Evolutionary conservation across 2,888 invertebrate species (phyloP), one percentile per base, ranked within the genome.

Genomic region (Hyalella azteca): DNA sequence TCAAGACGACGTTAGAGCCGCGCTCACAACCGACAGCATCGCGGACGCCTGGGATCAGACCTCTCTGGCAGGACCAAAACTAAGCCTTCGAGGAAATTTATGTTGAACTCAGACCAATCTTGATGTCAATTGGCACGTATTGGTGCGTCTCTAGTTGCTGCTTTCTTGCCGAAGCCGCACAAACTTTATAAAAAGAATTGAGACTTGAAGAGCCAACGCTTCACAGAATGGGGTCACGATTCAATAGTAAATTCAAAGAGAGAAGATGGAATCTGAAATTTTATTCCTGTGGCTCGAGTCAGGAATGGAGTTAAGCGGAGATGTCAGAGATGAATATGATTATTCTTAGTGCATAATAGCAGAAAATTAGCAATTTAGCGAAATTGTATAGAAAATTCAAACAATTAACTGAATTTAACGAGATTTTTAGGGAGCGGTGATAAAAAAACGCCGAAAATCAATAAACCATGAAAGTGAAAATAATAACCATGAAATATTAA

Each of bases 101-200:
- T 22, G 66, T 29, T 13, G 19, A 36, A 29, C 36, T 29, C 66
- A 13, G 66, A 32, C 66, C 66, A 66, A 66, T 66, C 66, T 66
- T 66, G 66, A 36, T 66, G 66, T 15, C 66, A 36, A 66, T 66
- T 66, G 66, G 66, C 66, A 66, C 66, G 66, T 66, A 66, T 66
- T 66, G 66, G 66, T 66, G 66, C 66, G 29, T 66, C 66, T 66
- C 66, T 66, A 66, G 36, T 66, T 66, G 66, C 19, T 22, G 66
- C 36, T 29, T n/a, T 66, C 66, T 66, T 36, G 32, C 66, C 19
- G 36, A 66, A 36, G 29, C 66, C 22, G 66, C 36, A 66, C 19
- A 66, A 13, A 66, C n/a, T 22, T 36, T 19, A 66, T 54, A 22
- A 66, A 66, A 66, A 66, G 66, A 36, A 22, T n/a, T 36, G n/a